Conservation (phyloP, 2,113 vertebrate genomes). For the Pteruthius melanotis region DNA sequence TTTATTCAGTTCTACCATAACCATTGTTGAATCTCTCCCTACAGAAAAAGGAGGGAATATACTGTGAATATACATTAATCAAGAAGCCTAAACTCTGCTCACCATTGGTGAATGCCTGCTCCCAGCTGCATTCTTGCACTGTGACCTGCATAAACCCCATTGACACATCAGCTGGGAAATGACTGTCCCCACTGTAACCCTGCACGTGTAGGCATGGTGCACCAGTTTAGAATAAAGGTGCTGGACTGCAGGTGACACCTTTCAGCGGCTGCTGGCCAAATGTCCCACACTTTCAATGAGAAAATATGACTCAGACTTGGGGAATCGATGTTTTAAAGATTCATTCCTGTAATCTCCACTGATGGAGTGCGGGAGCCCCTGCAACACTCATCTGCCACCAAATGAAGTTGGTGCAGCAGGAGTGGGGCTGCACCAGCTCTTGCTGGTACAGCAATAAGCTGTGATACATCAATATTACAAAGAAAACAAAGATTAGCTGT, state of each 20-base stretch:
- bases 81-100: neutral
- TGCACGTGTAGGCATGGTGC: neutral
- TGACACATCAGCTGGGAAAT: neutral
- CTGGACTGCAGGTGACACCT: neutral
- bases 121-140: neutral
- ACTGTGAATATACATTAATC: neutral
- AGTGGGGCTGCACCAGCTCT: neutral
- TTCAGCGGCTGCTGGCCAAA: neutral
- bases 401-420: neutral
- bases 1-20: neutral
- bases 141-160: neutral
- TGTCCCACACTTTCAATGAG: neutral
- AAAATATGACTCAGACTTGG: neutral
- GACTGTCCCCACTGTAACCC: neutral
- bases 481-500: constrained; percentile 5
- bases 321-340: neutral
- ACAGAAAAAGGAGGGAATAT: neutral
- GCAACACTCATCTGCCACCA: neutral
- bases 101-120: neutral
- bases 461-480: neutral
- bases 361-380: neutral
- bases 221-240: neutral
- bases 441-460: neutral
- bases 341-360: neutral
- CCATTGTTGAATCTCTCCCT: neutral